phyloP scores from a whole-genome alignment of 2,113 vertebrate genomes.

The Lophochroa leadbeateri region DNA sequence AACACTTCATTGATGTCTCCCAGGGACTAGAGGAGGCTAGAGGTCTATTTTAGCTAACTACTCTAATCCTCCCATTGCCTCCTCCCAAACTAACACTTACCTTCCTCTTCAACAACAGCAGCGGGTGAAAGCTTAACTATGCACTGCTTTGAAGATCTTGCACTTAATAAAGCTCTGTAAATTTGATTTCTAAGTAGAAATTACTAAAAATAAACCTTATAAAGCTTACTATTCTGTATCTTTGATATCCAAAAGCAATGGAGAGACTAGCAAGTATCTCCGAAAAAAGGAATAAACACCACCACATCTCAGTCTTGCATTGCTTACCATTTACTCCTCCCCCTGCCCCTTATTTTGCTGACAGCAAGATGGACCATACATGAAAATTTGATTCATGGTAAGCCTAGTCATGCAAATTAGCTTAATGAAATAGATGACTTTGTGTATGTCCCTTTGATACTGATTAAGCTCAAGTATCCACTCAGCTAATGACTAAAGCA shows the following conservation, averaged over 20 bases:
- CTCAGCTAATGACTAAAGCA: slow-evolving; percentile 82
- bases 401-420: slow-evolving; percentile 83
- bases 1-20: slow-evolving; percentile 2
- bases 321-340: not conserved
- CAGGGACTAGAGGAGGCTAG: not conserved
- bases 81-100: slow-evolving; percentile 1
- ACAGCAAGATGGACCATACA: slow-evolving; percentile 71
- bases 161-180: not conserved
- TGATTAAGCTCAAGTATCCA: slow-evolving; percentile 83
- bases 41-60: slow-evolving; percentile 21
- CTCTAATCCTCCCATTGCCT: not conserved
- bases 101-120: not conserved
- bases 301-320: not conserved
- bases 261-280: not conserved
- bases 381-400: slow-evolving; percentile 79
- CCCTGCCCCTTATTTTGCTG: slow-evolving; percentile 42
- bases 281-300: not conserved
- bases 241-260: not conserved
- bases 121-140: not conserved
- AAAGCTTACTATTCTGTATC: not conserved
- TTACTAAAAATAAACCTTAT: not conserved
- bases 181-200: not conserved
- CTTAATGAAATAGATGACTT: slow-evolving; percentile 81
- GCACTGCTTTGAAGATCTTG: not conserved
- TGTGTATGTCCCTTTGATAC: slow-evolving; percentile 69